Conservation (phyloP, 2,797 vertebrate species). For the Thamnophis elegans region DNA sequence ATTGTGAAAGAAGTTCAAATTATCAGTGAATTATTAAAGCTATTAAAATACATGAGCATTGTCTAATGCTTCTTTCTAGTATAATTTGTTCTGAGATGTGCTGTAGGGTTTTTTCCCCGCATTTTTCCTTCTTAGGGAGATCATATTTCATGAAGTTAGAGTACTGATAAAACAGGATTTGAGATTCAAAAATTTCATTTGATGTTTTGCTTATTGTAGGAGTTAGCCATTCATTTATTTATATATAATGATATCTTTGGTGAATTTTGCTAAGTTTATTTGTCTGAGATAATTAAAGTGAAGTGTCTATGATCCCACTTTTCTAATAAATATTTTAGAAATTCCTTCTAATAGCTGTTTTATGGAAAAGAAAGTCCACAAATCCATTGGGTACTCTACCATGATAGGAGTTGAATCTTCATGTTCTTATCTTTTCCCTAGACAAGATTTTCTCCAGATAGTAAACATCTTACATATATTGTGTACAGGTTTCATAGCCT, state of each 20-base stretch:
- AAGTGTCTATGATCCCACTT: background rate
- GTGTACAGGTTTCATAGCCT: background rate
- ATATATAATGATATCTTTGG: background rate
- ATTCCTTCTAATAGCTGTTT: background rate
- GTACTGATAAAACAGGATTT: background rate
- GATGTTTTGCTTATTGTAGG: background rate
- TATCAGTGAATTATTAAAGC: background rate
- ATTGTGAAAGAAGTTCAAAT: background rate
- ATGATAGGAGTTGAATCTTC: background rate
- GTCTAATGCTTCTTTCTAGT: background rate
- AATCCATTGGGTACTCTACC: background rate
- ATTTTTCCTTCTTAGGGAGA: background rate
- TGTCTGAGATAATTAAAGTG: background rate
- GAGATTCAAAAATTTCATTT: background rate
- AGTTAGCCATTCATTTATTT: background rate
- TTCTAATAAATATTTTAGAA: background rate
- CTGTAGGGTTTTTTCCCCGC: too few species aligned
- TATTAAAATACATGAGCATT: background rate
- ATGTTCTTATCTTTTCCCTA: background rate
- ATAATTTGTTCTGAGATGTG: background rate
- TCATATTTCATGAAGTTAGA: background rate
- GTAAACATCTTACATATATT: background rate
- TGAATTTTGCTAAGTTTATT: background rate
- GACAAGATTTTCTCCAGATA: background rate
- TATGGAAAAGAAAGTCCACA: background rate